Evolutionary conservation across 2,888 invertebrate species (phyloP).

Genomic region (Volucella zonaria): DNA sequence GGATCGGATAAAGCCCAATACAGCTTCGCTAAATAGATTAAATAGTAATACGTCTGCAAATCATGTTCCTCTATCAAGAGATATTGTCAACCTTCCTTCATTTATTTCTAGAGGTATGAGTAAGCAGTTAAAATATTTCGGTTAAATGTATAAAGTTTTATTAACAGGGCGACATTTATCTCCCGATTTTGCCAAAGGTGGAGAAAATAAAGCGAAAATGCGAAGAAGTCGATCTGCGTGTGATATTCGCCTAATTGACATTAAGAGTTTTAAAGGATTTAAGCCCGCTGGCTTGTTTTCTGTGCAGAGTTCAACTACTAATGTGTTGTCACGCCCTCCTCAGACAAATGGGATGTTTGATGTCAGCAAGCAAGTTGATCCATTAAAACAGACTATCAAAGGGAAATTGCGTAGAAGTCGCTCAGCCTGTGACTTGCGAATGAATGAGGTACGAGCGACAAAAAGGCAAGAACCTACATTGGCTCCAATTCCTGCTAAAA

Average conservation of each 20-base stretch:
- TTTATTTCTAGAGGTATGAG: conserved; percentile 76
- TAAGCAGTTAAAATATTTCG: neutral
- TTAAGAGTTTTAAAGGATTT: conserved; percentile 53
- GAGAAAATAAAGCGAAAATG: conserved; percentile 75
- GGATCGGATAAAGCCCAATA: conserved; percentile 79
- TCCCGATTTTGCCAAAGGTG: conserved; percentile 76
- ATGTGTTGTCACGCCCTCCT: conserved; percentile 34
- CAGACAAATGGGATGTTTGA: conserved; percentile 8
- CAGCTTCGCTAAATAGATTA: conserved; percentile 43
- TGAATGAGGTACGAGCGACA: conserved; percentile 74
- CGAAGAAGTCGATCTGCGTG: conserved; percentile 80
- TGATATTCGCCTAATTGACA: conserved; percentile 76
- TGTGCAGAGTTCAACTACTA: neutral
- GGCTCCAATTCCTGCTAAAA: conserved; percentile 78
- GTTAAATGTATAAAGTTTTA: neutral
- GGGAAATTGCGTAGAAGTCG: conserved; percentile 79
- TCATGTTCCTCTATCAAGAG: conserved; percentile 74
- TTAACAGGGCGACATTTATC: conserved; percentile 78
- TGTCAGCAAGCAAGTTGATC: conserved; percentile 76
- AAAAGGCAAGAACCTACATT: conserved; percentile 79
- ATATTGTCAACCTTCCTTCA: conserved; percentile 75
- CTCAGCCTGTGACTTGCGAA: conserved; percentile 78
- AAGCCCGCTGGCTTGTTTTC: neutral
- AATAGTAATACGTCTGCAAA: conserved; percentile 9
- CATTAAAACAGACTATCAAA: conserved; percentile 64